phyloP scores from a whole-genome alignment of 2,888 invertebrate genomes.

The Cactoblastis cactorum region DNA sequence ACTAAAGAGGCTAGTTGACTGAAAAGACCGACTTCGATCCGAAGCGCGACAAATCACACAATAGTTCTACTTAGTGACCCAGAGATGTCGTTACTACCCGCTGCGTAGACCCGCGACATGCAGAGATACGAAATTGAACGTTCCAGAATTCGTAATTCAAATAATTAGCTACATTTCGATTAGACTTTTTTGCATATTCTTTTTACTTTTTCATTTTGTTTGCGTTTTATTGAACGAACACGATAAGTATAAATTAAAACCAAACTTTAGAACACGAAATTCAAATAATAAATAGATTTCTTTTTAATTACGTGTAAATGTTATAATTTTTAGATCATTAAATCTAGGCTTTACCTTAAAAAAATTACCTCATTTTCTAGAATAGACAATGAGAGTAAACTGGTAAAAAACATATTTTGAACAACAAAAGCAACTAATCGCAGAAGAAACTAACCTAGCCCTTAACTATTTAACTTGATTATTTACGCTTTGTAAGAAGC shows the following conservation, averaged over 20 bases:
- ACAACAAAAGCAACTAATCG: constrained; percentile 20
- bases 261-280: too few species aligned
- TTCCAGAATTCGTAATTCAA: constrained; percentile 21
- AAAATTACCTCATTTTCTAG: too few species aligned
- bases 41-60: constrained; percentile 66
- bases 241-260: not conserved
- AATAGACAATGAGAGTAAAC: too few species aligned
- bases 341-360: too few species aligned
- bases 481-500: constrained; percentile 36
- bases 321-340: too few species aligned
- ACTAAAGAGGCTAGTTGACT: constrained; percentile 65
- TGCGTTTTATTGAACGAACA: not conserved
- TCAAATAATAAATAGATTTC: too few species aligned
- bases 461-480: constrained; percentile 52
- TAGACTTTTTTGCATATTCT: constrained; percentile 12
- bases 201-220: constrained; percentile 1
- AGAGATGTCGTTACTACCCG: constrained; percentile 76
- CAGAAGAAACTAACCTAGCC: constrained; percentile 30
- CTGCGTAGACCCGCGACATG: constrained; percentile 53
- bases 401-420: constrained; percentile 8
- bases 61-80: constrained; percentile 69
- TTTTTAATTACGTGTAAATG: too few species aligned
- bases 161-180: not conserved
- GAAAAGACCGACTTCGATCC: constrained; percentile 54
- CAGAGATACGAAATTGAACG: constrained; percentile 55